A percentile compares a stretch with the other conserved stretches of the same genome.
Evolutionary conservation across 2,888 invertebrate genomes (phyloP).

Genomic region (Diachrysia chrysitis): DNA sequence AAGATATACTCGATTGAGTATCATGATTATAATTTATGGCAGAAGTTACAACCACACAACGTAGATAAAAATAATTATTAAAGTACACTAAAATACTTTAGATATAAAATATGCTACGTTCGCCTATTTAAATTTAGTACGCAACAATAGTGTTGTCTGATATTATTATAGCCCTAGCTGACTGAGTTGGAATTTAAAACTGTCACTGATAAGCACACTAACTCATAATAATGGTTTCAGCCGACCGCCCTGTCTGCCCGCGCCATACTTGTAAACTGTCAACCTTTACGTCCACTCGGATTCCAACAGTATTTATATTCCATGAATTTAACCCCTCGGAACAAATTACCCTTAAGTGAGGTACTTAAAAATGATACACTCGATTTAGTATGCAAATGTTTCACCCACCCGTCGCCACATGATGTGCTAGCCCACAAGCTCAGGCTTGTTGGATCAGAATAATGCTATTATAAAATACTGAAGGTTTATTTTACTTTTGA

Average conservation of each 20-base stretch:
- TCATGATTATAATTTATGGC: no score
- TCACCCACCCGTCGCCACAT: constrained; percentile 38
- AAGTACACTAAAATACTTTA: background rate
- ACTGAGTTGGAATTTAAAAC: constrained; percentile 73
- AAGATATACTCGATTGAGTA: background rate
- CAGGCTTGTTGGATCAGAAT: constrained; percentile 33
- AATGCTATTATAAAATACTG: constrained; percentile 20
- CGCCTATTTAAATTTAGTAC: constrained; percentile 26
- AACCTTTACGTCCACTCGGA: constrained; percentile 40
- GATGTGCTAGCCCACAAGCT: constrained; percentile 25
- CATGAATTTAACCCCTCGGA: constrained; percentile 52
- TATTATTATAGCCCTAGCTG: constrained; percentile 59
- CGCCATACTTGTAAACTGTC: constrained; percentile 54
- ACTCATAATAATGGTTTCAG: constrained; percentile 74
- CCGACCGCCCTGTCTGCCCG: constrained; percentile 33
- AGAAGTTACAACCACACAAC: no score
- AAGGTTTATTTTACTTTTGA: constrained; percentile 20
- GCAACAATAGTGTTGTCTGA: constrained; percentile 57
- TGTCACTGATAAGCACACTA: constrained; percentile 75
- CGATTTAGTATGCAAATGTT: constrained; percentile 60
- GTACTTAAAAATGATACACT: constrained; percentile 59
- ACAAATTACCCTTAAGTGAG: constrained; percentile 55
- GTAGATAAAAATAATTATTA: no score
- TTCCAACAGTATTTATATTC: constrained; percentile 52
- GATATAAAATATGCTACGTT: background rate